Conservation (phyloP, 2,888 invertebrate genomes). For the Emmelina monodactyla region DNA sequence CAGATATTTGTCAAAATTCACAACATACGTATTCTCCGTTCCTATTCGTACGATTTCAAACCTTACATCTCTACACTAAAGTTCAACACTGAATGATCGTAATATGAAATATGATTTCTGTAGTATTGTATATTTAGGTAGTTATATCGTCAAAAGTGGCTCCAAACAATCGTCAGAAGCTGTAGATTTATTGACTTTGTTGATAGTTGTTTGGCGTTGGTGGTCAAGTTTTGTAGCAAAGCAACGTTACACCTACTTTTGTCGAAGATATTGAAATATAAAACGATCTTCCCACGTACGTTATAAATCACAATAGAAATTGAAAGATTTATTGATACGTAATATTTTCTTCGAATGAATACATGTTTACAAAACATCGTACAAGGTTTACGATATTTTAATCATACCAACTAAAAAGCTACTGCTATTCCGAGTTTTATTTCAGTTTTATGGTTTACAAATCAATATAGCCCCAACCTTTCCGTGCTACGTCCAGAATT, state of each 20-base stretch:
- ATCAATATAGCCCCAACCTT: no score
- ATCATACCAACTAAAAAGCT: no score
- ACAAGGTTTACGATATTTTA: no score
- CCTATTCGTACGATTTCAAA: background rate
- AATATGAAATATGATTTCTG: no score
- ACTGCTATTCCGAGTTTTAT: no score
- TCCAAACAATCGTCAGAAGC: conserved; percentile 30
- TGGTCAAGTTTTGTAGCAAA: conserved; percentile 18
- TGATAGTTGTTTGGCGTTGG: conserved; percentile 19
- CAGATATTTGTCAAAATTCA: conserved; percentile 62
- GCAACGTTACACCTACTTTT: conserved; percentile 8
- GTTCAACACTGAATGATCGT: no score
- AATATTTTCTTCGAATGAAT: no score
- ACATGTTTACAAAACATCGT: no score
- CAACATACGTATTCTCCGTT: conserved; percentile 25
- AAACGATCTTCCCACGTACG: background rate
- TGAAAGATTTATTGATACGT: no score
- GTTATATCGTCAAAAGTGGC: conserved; percentile 35
- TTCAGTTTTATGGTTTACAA: no score
- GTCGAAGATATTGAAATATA: background rate
- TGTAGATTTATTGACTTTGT: conserved; percentile 46
- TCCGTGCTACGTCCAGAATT: no score
- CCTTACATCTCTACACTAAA: no score
- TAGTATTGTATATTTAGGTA: conserved; percentile 49
- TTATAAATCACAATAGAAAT: background rate